These are phyloP conservation scores for Peromyscus maniculatus DNA, from an alignment of 2,113 vertebrate genomes.

Conservation along the genomic window DNA sequence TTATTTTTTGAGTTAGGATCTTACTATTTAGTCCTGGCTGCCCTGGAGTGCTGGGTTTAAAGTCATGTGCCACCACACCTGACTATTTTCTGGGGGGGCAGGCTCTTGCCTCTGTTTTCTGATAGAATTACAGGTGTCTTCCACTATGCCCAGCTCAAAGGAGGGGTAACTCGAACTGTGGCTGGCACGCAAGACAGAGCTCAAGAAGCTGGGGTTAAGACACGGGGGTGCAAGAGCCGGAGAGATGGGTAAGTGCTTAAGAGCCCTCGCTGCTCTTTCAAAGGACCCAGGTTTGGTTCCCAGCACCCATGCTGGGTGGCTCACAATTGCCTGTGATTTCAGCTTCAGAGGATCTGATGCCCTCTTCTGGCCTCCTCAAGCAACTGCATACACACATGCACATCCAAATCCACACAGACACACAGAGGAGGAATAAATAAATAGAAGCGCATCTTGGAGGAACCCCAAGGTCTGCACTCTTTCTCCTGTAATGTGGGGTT, in stretches of 20 bases:
- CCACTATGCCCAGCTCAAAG: neutral
- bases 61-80: neutral
- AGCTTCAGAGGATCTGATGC: neutral
- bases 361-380: neutral
- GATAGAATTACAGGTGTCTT: neutral
- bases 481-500: neutral
- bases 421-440: neutral
- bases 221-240: neutral
- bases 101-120: neutral
- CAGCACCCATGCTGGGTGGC: neutral
- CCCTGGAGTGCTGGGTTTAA: neutral
- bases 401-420: neutral
- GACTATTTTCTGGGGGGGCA: neutral
- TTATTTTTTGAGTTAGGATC: neutral
- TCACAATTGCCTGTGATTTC: neutral
- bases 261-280: neutral
- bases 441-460: neutral
- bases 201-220: neutral
- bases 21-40: neutral
- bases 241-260: neutral
- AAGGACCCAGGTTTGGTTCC: neutral
- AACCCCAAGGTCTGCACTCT: neutral
- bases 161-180: neutral
- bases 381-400: neutral
- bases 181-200: neutral